Evolutionary conservation across 2,113 vertebrate genomes (phyloP).

Genomic region (Chamaea fasciata): DNA sequence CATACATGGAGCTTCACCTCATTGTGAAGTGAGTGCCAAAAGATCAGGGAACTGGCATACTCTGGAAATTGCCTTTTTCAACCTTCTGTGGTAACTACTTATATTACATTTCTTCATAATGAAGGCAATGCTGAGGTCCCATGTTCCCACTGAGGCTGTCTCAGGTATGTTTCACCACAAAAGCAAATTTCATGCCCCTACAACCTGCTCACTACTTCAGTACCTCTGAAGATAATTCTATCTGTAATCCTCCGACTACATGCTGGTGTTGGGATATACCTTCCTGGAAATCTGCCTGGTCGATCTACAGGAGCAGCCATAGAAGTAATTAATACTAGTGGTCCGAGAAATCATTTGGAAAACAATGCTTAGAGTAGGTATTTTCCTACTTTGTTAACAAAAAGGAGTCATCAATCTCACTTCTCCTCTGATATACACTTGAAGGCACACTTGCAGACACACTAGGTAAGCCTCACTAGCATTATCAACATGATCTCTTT

Average conservation of each 20-base stretch:
- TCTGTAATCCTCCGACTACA: background rate
- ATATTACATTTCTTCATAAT: background rate
- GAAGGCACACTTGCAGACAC: background rate
- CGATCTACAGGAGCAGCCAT: background rate
- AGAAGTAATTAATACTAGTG: background rate
- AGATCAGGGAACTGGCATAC: background rate
- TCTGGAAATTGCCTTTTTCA: background rate
- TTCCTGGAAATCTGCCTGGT: background rate
- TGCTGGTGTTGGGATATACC: background rate
- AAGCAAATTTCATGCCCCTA: background rate
- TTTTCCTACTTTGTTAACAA: background rate
- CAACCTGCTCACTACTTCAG: background rate
- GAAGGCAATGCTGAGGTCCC: background rate
- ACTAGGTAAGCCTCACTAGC: background rate
- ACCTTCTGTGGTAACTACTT: background rate
- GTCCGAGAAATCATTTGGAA: background rate
- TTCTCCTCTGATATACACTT: background rate
- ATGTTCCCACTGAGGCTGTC: background rate
- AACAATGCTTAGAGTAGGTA: background rate
- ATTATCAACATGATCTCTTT: rapidly evolving
- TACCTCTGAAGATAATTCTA: background rate
- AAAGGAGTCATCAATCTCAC: background rate
- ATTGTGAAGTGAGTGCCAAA: background rate
- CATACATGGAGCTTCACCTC: background rate
- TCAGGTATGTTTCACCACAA: background rate